Evolutionary conservation across 2,797 vertebrate genomes (phyloP).

Genomic region (Tokudaia tokunoshimensis): DNA sequence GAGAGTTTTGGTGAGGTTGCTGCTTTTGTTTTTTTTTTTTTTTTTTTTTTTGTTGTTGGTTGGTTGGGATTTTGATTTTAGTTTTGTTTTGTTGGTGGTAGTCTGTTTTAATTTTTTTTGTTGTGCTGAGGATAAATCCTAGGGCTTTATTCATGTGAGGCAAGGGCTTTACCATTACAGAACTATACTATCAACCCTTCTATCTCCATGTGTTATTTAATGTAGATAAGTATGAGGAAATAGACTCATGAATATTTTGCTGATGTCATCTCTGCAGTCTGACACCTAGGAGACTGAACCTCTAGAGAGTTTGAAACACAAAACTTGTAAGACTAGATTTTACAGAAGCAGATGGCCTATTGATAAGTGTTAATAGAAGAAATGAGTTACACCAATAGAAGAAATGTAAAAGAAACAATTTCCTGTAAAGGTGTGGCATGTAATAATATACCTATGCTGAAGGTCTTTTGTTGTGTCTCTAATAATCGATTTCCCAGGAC

Average conservation of each 20-base stretch:
- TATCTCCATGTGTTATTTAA: neutral
- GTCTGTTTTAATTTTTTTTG: neutral
- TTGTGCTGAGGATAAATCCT: neutral
- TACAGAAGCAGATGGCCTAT: neutral
- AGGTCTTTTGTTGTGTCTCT: neutral
- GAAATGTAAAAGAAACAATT: slow-evolving; percentile 1
- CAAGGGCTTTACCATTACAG: neutral
- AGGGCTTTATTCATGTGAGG: neutral
- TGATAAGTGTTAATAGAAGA: neutral
- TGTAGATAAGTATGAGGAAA: neutral
- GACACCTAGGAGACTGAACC: neutral
- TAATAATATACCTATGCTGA: slow-evolving; percentile 15
- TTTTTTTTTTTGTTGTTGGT: neutral
- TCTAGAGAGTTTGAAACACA: neutral
- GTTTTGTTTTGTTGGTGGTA: neutral
- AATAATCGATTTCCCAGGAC: slow-evolving; percentile 2
- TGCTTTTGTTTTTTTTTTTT: neutral
- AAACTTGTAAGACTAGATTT: neutral
- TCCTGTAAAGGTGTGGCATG: neutral
- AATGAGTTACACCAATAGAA: slow-evolving; percentile 3
- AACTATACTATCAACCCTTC: neutral
- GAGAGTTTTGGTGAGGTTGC: neutral
- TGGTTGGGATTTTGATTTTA: neutral
- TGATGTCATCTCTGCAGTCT: neutral
- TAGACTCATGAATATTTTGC: neutral